phyloP scores from a whole-genome alignment of 2,797 vertebrate species.

The Urophycis tenuis region DNA sequence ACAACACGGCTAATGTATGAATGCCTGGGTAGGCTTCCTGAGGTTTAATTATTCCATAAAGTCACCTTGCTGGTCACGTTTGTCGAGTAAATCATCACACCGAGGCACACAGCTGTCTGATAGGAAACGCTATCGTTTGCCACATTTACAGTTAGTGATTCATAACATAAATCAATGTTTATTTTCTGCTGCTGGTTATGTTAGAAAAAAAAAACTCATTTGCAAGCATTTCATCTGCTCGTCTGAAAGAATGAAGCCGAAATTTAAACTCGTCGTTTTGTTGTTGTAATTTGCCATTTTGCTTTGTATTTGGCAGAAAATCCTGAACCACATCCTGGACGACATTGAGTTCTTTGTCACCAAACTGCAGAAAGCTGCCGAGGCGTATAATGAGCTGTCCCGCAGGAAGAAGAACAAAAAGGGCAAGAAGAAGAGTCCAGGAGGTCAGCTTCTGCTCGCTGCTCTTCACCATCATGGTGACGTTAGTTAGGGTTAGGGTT shows the following conservation, averaged over 20 bases:
- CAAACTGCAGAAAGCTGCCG: conserved; percentile 90
- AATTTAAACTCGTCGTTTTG: neutral
- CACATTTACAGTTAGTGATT: neutral
- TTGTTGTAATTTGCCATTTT: neutral
- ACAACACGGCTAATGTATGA: neutral
- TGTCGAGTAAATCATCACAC: conserved; percentile 11
- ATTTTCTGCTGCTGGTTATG: neutral
- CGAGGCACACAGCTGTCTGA: neutral
- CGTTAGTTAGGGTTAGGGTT: neutral
- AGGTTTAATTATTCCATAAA: conserved; percentile 38
- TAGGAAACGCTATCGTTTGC: neutral
- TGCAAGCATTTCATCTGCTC: neutral
- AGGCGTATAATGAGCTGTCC: conserved; percentile 84
- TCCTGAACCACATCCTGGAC: conserved; percentile 95
- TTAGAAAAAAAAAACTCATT: neutral
- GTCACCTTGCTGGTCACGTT: neutral
- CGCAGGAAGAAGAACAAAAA: conserved; percentile 88
- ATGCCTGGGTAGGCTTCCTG: conserved; percentile 14
- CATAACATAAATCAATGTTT: no score
- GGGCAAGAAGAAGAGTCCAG: conserved; percentile 84
- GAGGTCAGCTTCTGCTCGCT: conserved; percentile 70
- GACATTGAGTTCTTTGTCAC: conserved; percentile 93
- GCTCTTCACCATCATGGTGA: neutral
- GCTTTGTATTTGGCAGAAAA: conserved; percentile 75
- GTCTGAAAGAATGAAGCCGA: neutral